Conservation (phyloP, 2,888 invertebrate species). For the Oscheius sp. region DNA sequence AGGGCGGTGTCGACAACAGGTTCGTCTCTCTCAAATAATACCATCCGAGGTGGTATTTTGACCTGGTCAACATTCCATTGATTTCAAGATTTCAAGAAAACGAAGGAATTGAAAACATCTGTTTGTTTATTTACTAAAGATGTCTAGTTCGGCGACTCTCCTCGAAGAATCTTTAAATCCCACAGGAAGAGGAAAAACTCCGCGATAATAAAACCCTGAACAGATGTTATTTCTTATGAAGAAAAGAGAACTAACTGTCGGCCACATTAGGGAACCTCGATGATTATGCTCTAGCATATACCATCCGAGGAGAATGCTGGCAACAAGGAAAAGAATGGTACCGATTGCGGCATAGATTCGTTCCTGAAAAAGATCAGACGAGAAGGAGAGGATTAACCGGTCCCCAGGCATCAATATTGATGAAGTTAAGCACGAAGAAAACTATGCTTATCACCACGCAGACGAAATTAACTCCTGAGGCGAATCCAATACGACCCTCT, state of each 20-base stretch:
- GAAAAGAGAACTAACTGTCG: no score
- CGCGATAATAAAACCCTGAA: slow-evolving; percentile 48
- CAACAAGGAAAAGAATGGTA: slow-evolving; percentile 57
- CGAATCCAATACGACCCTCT: slow-evolving; percentile 62
- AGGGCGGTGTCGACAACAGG: no score
- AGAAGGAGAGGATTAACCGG: slow-evolving; percentile 38
- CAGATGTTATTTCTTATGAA: no score
- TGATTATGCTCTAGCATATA: slow-evolving; percentile 54
- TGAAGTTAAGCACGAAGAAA: slow-evolving; percentile 61
- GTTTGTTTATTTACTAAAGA: no score
- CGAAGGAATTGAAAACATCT: no score
- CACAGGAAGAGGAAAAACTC: slow-evolving; percentile 66
- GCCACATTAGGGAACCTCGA: slow-evolving; percentile 55
- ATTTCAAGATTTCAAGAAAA: no score
- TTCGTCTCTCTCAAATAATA: not conserved
- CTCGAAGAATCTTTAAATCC: slow-evolving; percentile 67
- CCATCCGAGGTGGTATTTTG: no score
- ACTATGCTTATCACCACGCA: slow-evolving; percentile 60
- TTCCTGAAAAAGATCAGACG: slow-evolving; percentile 40
- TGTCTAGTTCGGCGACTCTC: slow-evolving; percentile 61
- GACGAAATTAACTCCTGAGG: slow-evolving; percentile 57
- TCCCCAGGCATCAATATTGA: slow-evolving; percentile 60
- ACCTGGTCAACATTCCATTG: no score
- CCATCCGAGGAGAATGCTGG: slow-evolving; percentile 54
- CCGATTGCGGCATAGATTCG: slow-evolving; percentile 49